These are phyloP conservation scores for Podarcis siculus DNA, from an alignment of 2,797 vertebrate genomes.

Conservation along the genomic window DNA sequence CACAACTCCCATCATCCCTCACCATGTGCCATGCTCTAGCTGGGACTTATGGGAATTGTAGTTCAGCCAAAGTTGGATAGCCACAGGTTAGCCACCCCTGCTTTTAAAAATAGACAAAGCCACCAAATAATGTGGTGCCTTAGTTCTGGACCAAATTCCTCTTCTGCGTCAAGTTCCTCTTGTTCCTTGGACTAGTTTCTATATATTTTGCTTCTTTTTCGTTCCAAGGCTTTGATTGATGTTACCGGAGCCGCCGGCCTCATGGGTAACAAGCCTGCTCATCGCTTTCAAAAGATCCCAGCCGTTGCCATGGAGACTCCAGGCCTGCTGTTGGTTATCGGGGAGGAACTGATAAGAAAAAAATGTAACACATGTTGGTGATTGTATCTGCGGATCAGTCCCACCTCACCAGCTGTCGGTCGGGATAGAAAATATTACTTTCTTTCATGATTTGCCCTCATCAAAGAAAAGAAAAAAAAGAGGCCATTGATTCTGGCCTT, in stretches of 20 bases:
- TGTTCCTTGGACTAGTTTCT: background rate
- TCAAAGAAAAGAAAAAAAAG: no score
- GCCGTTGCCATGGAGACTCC: slow-evolving; percentile 5
- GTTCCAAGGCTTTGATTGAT: background rate
- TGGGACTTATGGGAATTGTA: no score
- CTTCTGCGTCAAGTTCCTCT: background rate
- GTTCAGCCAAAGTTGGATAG: no score
- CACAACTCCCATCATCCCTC: background rate
- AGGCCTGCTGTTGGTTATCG: background rate
- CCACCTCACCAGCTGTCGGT: background rate
- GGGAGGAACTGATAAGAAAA: background rate
- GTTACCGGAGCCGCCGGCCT: background rate
- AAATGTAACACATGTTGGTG: background rate
- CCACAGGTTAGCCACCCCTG: no score
- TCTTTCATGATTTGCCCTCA: background rate
- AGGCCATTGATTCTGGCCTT: background rate
- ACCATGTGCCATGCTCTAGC: no score
- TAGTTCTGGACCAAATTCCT: background rate
- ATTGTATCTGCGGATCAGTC: background rate
- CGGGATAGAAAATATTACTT: background rate
- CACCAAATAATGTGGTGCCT: background rate
- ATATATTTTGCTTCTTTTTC: no score
- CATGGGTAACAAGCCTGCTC: background rate
- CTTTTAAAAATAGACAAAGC: background rate
- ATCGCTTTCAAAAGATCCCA: slow-evolving; percentile 10